Evolutionary conservation across 2,797 vertebrate species (phyloP).

Genomic region (Acanthopagrus latus): DNA sequence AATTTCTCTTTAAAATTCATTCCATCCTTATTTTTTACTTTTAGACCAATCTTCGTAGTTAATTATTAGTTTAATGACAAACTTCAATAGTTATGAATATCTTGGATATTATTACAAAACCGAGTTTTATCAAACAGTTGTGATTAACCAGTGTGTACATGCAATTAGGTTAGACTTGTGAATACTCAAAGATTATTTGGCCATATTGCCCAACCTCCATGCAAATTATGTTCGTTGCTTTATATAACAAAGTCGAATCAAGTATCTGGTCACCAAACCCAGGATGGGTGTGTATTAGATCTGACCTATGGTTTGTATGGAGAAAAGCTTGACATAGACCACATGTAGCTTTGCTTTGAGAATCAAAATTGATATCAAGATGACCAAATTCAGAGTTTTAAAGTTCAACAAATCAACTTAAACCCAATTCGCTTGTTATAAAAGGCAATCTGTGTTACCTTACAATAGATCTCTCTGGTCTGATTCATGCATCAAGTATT

Average conservation of each 20-base stretch:
- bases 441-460: background rate
- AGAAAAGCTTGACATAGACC: background rate
- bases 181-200: no score
- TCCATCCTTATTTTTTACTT: no score
- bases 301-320: background rate
- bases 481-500: background rate
- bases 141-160: no score
- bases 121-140: no score
- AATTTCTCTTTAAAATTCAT: background rate
- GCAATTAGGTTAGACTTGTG: no score
- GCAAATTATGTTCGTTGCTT: background rate
- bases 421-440: no score
- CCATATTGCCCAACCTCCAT: background rate
- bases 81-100: no score
- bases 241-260: background rate
- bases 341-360: background rate
- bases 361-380: background rate
- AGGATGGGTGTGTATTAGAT: background rate
- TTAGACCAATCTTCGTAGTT: no score
- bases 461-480: background rate
- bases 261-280: background rate
- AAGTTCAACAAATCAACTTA: no score
- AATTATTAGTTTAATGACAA: no score
- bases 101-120: no score
- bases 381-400: background rate